phyloP scores from a whole-genome alignment of 2,113 vertebrate species.

The Delphinus delphis region DNA sequence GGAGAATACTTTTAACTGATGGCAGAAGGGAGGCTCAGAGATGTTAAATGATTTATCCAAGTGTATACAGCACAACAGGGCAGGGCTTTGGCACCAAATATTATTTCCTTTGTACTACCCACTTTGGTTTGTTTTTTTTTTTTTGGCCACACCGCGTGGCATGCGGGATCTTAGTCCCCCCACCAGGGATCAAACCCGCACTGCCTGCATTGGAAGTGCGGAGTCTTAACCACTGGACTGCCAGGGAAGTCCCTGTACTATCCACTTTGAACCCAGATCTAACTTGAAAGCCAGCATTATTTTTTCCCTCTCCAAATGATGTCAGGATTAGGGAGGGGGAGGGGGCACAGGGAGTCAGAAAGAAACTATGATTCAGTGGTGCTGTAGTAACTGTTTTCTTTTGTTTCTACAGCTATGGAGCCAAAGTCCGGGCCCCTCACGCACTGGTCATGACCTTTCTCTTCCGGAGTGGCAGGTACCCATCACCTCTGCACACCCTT shows the following conservation, averaged over 20 bases:
- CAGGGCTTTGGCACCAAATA: not conserved
- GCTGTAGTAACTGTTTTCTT: constrained; percentile 17
- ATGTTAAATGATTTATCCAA: not conserved
- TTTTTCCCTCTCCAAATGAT: not conserved
- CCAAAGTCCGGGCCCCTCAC: constrained; percentile 95
- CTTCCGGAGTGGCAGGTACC: constrained; percentile 94
- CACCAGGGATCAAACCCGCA: no score
- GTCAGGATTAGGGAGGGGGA: not conserved
- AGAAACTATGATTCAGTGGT: not conserved
- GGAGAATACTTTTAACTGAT: not conserved
- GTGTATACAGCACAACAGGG: not conserved
- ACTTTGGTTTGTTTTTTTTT: not conserved
- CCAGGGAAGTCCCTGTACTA: not conserved
- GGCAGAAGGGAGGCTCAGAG: not conserved
- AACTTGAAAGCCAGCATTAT: not conserved
- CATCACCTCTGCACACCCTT: not conserved
- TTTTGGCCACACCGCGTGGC: no score
- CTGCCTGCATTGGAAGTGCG: no score
- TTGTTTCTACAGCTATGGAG: constrained; percentile 90
- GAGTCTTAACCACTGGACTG: no score
- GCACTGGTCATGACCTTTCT: constrained; percentile 99
- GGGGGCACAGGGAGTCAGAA: not conserved
- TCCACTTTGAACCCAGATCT: not conserved
- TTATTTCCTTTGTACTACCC: not conserved
- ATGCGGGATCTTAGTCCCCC: no score